phyloP scores from a whole-genome alignment of 2,797 vertebrate species.

The Sebastolobus altivelis region DNA sequence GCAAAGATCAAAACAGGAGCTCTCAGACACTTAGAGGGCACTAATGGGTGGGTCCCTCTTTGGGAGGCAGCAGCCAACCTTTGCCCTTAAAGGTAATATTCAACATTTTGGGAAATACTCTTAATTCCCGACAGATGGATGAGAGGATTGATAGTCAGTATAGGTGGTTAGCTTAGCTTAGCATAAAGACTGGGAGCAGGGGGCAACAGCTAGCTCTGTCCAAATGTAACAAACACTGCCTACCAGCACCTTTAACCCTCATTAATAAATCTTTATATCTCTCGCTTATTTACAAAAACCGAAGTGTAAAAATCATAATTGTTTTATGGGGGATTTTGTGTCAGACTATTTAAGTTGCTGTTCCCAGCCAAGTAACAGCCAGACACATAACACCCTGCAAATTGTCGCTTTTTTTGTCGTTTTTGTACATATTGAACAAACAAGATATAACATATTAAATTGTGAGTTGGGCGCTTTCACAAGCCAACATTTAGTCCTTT shows the following conservation, averaged over 20 bases:
- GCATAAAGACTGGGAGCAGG: not conserved
- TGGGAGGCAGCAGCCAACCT: not conserved
- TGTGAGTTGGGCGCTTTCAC: not conserved
- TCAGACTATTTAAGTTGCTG: not conserved
- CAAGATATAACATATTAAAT: not conserved
- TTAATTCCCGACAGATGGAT: not conserved
- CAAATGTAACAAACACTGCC: not conserved
- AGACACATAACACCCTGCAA: not conserved
- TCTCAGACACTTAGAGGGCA: slow-evolving; percentile 5
- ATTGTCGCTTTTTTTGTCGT: not conserved
- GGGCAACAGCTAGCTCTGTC: not conserved
- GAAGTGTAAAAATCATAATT: not conserved
- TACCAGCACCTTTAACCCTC: not conserved
- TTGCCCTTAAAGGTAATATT: not conserved
- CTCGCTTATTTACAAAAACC: not conserved
- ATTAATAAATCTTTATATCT: not conserved
- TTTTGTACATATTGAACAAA: not conserved
- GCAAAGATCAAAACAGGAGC: slow-evolving; percentile 43
- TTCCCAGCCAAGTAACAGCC: not conserved
- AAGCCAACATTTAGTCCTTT: too few relatives aligned
- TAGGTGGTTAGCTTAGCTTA: not conserved
- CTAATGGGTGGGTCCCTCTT: not conserved
- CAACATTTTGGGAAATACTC: not conserved
- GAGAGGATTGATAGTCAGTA: not conserved
- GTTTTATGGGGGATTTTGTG: not conserved